Evolutionary conservation across 2,113 vertebrate species (phyloP).

Genomic region (Lathamus discolor): DNA sequence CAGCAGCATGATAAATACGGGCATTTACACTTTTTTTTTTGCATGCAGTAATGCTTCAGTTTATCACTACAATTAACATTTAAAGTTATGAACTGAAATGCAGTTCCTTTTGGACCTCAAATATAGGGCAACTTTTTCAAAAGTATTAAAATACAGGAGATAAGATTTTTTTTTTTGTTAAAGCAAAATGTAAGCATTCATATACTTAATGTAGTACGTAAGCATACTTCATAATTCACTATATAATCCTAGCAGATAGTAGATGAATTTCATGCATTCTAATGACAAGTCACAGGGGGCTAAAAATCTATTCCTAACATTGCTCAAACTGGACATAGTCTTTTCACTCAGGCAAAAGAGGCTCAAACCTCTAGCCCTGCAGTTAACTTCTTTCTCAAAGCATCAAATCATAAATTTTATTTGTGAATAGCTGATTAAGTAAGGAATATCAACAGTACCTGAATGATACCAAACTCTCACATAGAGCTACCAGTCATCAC

Average conservation of each 20-base stretch:
- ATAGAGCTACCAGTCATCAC: neutral
- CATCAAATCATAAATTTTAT: neutral
- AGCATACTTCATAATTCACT: neutral
- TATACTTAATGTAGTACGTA: neutral
- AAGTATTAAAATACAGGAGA: neutral
- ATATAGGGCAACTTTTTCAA: neutral
- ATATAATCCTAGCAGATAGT: neutral
- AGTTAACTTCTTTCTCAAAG: neutral
- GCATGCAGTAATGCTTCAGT: neutral
- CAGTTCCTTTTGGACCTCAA: neutral
- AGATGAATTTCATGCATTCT: neutral
- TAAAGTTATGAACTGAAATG: neutral
- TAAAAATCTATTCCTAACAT: neutral
- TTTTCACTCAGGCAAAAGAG: neutral
- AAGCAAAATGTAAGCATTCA: neutral
- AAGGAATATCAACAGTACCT: neutral
- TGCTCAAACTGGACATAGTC: neutral
- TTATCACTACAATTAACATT: neutral
- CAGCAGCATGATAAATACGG: neutral
- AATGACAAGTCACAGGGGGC: neutral
- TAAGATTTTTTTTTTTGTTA: neutral
- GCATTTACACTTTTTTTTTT: neutral
- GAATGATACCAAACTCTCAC: neutral
- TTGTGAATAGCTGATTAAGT: neutral
- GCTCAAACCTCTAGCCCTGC: neutral